Base-by-base conservation (phyloP, 2,113 vertebrate genomes). In the Neotoma lepida region DNA sequence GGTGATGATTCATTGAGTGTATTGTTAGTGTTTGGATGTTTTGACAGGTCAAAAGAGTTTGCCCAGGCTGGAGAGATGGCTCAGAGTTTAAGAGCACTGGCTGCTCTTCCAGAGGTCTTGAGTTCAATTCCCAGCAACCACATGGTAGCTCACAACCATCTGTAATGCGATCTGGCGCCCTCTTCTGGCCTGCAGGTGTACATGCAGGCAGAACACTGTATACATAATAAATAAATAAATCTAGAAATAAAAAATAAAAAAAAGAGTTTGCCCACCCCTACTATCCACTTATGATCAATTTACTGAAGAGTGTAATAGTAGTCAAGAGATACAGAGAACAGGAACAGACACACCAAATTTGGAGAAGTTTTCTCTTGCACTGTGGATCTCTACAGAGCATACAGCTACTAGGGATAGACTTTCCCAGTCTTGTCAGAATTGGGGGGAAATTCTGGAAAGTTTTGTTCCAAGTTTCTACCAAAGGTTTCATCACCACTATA, bases 271-370 rank as follows among this genome's bases (percentile, higher is more conserved):
- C 51, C 84, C 68, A 78, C 26, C 28, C 28, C 18, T 77, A 17
- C 44, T 64, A 56, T 82, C 92, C 58, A 71, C 89, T 94, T 94
- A 66, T 76, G 17, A 70, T 74, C 68, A 89, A 89, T 56, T 86
- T 82, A 86, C 64, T 56, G n/a, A 86, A 76, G 73, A 33, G 49
- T 92, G 30, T 41, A 94, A 44, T 76, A 81, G 28, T 54, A 80
- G 33, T 49, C 13, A 18, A 92, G 66, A 73, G 49, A 87, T 61
- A 18, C 74, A 90, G 46, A 85, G 56, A 88, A 68, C 14, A 28
- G 28, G 35, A 88, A 14, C 71, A 78, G 71, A 88, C 61, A 30
- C 35, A 70, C 28, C 30, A 68, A 58, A 93, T 28, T 74, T 39
- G 13, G 86, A 49, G 44, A n/a, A 61, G 44, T 22, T 85, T 88